Base-by-base conservation (phyloP, 2,888 invertebrate genomes). In the Conomelus anceps region DNA sequence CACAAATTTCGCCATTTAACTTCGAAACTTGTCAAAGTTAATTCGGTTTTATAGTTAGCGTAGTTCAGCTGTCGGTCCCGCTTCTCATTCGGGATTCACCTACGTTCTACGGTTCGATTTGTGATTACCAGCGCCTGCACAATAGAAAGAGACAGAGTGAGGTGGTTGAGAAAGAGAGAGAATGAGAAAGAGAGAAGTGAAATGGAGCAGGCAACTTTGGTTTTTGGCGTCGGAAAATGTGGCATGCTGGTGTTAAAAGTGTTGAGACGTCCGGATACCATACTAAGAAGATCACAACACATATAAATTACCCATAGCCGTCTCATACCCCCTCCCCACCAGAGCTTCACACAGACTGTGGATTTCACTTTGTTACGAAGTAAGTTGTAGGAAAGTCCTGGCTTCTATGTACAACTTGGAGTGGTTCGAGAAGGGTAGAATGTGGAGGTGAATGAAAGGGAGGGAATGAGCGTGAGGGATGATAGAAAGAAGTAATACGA, bases 271-370 rank as follows among this genome's bases (percentile, higher is more conserved):
- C n/a, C 86, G 86, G 86, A 29, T 29, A 23, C 24, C 86, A 86
- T 86, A 86, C 86, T 86, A 86, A 86, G 86, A 29, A 86, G 86
- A 86, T 86, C 86, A 86, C 86, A 86, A 86, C 86, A 86, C 86
- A 86, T 86, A 86, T 86, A 86, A 86, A 86, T 86, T 86, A 86
- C 86, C 24, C 22, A 11, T 24, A 24, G n/a, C 6, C 29, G 22
- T 86, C 86, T 20, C 23, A 4, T 23, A 20, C 86, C n/a, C 24
- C 22, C n/a, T n/a, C n/a, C n/a, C n/a, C n/a, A n/a, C n/a, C 86
- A 86, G 4, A 86, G 26, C 24, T 20, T 23, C 24, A 86, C 86
- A n/a, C 34, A 34, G 34, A 34, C 34, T 34, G 34, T 34, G 86
- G 20, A 86, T 86, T 86, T 86, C 86, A 86, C 86, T 86, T 86